These are phyloP conservation scores for Sarcophaga bullata DNA, from an alignment of 1,140 invertebrate species.

Conservation along the genomic window DNA sequence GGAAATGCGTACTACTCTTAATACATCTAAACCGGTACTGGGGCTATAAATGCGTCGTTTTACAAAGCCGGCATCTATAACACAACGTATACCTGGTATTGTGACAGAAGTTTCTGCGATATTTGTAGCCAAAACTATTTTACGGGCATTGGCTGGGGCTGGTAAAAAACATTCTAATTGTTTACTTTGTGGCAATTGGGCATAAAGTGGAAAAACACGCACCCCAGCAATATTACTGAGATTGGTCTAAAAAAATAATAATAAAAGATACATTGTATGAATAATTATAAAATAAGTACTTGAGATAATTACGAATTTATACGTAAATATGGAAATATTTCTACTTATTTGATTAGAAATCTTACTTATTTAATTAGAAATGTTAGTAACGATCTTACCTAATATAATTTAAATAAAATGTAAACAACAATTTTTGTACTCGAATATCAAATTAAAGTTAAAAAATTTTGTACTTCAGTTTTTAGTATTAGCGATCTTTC, in stretches of 20 bases:
- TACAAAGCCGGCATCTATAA: constrained; percentile 95
- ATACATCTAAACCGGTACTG: constrained; percentile 82
- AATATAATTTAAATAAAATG: no score
- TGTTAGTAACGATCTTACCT: no score
- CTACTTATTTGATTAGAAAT: no score
- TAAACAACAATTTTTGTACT: no score
- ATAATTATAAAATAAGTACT: no score
- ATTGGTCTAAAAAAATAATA: constrained; percentile 33
- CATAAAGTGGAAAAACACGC: constrained; percentile 84
- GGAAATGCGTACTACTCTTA: constrained; percentile 86
- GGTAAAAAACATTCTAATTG: constrained; percentile 83
- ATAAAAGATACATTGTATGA: no score
- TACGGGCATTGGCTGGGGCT: constrained; percentile 75
- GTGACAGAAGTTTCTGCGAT: constrained; percentile 98
- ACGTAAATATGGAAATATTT: no score
- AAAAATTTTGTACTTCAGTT: no score
- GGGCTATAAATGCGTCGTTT: constrained; percentile 86
- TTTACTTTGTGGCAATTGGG: constrained; percentile 79
- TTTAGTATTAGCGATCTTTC: no score
- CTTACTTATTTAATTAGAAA: no score
- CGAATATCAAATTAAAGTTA: no score
- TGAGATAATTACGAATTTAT: no score
- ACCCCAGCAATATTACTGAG: constrained; percentile 66
- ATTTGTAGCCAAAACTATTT: constrained; percentile 96
- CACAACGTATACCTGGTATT: constrained; percentile 91